These are phyloP conservation scores for Carabus problematicus DNA, from an alignment of 2,888 invertebrate genomes.

Conservation along the genomic window DNA sequence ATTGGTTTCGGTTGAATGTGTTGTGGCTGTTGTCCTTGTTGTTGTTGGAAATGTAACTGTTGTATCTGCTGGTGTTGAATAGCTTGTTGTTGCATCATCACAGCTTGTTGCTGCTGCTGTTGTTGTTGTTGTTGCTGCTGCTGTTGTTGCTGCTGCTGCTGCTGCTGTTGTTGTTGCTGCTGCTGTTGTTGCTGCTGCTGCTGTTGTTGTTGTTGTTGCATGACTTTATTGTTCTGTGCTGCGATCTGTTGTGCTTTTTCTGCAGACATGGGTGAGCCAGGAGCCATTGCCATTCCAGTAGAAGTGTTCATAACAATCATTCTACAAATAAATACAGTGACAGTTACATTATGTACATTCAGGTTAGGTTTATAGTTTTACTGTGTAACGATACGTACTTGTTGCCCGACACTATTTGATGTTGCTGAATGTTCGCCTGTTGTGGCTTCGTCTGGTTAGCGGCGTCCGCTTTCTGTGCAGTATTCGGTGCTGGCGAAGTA, in stretches of 20 bases:
- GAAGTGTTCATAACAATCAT: slow-evolving; percentile 67
- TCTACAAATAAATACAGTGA: slow-evolving; percentile 54
- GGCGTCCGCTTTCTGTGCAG: slow-evolving; percentile 71
- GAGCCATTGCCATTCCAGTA: slow-evolving; percentile 65
- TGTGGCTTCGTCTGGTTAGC: slow-evolving; percentile 73
- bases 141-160: slow-evolving; percentile 63
- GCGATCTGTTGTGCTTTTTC: slow-evolving; percentile 64
- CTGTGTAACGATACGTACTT: slow-evolving; percentile 59
- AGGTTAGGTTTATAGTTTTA: neutral
- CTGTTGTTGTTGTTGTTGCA: slow-evolving; percentile 59
- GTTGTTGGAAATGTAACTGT: slow-evolving; percentile 60
- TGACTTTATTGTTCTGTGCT: slow-evolving; percentile 57
- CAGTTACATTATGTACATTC: neutral
- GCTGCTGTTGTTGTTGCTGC: slow-evolving; percentile 62
- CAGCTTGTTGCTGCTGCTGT: slow-evolving; percentile 55
- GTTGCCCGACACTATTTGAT: slow-evolving; percentile 63
- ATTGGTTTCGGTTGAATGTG: slow-evolving; percentile 65
- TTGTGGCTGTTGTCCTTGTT: slow-evolving; percentile 59
- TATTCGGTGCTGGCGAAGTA: slow-evolving; percentile 72
- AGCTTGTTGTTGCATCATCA: slow-evolving; percentile 48
- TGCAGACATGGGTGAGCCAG: slow-evolving; percentile 65
- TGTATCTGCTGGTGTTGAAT: slow-evolving; percentile 58
- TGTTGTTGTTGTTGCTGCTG: slow-evolving; percentile 64
- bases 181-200: slow-evolving; percentile 56
- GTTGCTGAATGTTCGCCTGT: slow-evolving; percentile 61